A percentile compares a stretch with the other conserved stretches of the same genome.
These are phyloP conservation scores for Argyrosomus regius DNA, from an alignment of 2,797 vertebrate genomes.

Conservation along the genomic window DNA sequence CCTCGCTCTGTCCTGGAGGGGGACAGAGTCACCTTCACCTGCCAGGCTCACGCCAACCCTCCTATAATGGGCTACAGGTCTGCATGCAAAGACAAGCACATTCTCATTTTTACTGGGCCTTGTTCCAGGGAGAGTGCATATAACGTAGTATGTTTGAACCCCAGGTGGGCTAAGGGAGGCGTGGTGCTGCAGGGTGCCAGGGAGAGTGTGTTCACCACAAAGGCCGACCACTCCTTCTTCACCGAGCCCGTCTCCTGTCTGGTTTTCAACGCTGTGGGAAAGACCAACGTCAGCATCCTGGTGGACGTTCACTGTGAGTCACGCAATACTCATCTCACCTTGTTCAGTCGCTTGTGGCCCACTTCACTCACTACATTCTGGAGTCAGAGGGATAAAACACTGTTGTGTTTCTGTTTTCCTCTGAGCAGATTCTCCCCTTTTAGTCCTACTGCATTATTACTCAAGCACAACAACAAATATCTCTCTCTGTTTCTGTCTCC, in stretches of 20 bases:
- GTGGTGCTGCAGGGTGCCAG: conserved; percentile 92
- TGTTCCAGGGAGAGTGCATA: background rate
- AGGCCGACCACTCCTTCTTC: conserved; percentile 96
- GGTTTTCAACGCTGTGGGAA: conserved; percentile 95
- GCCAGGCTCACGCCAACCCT: conserved; percentile 94
- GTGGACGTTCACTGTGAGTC: conserved; percentile 97
- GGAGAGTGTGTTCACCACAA: conserved; percentile 93
- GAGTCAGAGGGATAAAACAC: conserved; percentile 38
- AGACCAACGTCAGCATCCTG: conserved; percentile 96
- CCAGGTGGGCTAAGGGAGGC: conserved; percentile 96
- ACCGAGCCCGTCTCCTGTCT: conserved; percentile 97
- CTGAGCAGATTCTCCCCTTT: conserved; percentile 17
- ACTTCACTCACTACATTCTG: conserved; percentile 30
- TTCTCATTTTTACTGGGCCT: background rate
- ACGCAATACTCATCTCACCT: conserved; percentile 23
- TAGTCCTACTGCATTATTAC: conserved; percentile 28
- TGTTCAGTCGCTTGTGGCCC: conserved; percentile 7
- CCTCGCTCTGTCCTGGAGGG: conserved; percentile 96
- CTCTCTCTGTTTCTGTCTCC: conserved; percentile 39
- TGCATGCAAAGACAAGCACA: conserved; percentile 28
- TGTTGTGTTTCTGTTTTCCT: conserved; percentile 32
- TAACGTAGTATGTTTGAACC: background rate
- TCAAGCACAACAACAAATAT: conserved; percentile 38
- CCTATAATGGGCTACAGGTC: conserved; percentile 96
- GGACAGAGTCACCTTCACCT: conserved; percentile 93